Conservation (phyloP, 2,888 invertebrate species). For the Eristalinus sepulchralis region DNA sequence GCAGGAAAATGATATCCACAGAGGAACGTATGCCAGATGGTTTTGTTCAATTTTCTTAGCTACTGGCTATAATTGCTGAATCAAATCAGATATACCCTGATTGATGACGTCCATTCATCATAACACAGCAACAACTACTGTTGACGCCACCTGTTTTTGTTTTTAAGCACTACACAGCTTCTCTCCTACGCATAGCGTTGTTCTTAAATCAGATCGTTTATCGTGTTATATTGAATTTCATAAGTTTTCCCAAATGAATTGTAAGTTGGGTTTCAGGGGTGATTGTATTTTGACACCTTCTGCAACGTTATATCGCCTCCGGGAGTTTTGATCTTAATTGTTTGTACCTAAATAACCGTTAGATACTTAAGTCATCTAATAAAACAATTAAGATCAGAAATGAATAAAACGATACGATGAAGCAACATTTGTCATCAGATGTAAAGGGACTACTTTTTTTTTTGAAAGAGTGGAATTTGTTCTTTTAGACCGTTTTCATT, state of each 20-base stretch:
- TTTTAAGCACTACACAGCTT: neutral
- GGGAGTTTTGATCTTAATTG: neutral
- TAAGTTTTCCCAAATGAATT: neutral
- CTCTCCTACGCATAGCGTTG: neutral
- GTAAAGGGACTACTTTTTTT: too few relatives aligned
- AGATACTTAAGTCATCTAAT: neutral
- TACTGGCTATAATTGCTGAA: neutral
- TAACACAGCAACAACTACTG: neutral
- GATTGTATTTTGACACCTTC: neutral
- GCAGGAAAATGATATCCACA: neutral
- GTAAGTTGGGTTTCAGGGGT: neutral
- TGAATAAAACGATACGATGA: neutral
- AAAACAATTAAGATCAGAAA: neutral
- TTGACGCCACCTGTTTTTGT: neutral
- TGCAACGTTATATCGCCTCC: neutral
- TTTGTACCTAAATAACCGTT: neutral
- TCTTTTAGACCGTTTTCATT: too few relatives aligned
- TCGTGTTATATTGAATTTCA: neutral
- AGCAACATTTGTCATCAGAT: too few relatives aligned
- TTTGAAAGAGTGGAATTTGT: too few relatives aligned
- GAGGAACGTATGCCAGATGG: neutral
- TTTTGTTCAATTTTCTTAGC: too few relatives aligned
- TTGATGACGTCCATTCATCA: neutral
- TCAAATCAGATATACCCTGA: neutral
- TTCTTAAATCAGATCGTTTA: neutral